Conservation (phyloP, 2,113 vertebrate species). For the Falco punctatus region DNA sequence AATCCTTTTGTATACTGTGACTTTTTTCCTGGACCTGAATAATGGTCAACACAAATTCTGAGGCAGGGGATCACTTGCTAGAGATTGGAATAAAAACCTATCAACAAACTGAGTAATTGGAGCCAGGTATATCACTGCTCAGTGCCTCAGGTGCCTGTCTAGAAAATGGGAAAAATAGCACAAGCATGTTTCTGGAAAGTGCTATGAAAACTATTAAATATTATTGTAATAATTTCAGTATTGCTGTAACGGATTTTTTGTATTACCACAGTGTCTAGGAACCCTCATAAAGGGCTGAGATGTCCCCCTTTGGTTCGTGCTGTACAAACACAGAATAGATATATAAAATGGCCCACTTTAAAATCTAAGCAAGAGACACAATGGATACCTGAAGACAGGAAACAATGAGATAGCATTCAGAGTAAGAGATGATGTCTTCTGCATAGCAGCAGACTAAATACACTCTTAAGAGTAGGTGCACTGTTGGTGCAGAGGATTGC, state of each 20-base stretch:
- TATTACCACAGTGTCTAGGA: not conserved
- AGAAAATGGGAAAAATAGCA: not conserved
- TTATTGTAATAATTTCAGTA: not conserved
- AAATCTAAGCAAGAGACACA: not conserved
- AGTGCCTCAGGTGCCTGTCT: not conserved
- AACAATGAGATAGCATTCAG: not conserved
- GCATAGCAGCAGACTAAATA: not conserved
- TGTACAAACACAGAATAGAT: not conserved
- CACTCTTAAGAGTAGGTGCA: not conserved
- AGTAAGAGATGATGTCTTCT: not conserved
- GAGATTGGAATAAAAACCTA: not conserved
- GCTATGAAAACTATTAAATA: not conserved
- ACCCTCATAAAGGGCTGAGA: not conserved
- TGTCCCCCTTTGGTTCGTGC: not conserved
- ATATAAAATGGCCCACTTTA: not conserved
- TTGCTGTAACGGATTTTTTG: not conserved
- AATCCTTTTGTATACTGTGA: not conserved
- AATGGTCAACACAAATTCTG: not conserved
- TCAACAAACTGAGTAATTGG: not conserved
- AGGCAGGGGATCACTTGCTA: not conserved
- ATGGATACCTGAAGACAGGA: not conserved
- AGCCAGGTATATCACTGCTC: not conserved
- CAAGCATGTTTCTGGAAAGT: not conserved
- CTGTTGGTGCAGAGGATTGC: not conserved
- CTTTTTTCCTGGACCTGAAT: not conserved